These are phyloP conservation scores for Rhea americana DNA, from an alignment of 2,113 vertebrate species.

Conservation along the genomic window DNA sequence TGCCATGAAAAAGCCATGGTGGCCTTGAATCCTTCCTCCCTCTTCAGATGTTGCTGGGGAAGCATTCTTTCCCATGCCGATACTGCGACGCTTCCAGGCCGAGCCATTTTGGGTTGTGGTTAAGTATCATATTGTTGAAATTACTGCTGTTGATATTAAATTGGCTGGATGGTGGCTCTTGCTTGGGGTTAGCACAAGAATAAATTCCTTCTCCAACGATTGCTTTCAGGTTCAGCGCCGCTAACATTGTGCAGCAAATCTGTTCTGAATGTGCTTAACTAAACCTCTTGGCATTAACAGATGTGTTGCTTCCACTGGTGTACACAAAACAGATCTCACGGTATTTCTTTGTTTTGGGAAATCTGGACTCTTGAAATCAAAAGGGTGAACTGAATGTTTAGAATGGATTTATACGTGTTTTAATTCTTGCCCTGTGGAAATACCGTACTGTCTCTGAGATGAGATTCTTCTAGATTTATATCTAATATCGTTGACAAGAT, in stretches of 20 bases:
- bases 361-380: conserved; percentile 23
- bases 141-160: conserved; percentile 70
- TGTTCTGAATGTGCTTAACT: conserved; percentile 66
- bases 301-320: conserved; percentile 58
- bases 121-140: conserved; percentile 68
- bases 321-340: conserved; percentile 53
- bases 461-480: not conserved
- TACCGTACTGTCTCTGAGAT: not conserved
- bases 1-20: not conserved
- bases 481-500: not conserved
- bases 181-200: conserved; percentile 65
- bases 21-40: conserved; percentile 14
- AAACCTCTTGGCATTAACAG: conserved; percentile 61
- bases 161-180: conserved; percentile 65
- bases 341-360: conserved; percentile 59
- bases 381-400: conserved; percentile 14
- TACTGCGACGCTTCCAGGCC: conserved; percentile 7
- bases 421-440: conserved; percentile 4
- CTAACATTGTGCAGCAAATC: conserved; percentile 67
- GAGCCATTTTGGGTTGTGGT: conserved; percentile 61
- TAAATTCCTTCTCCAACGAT: conserved; percentile 60
- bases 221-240: conserved; percentile 63
- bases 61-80: conserved; percentile 2
- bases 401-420: not conserved
- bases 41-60: conserved; percentile 38